Base-by-base conservation (phyloP, 2,797 vertebrate genomes). In the Meriones psammophilus region DNA sequence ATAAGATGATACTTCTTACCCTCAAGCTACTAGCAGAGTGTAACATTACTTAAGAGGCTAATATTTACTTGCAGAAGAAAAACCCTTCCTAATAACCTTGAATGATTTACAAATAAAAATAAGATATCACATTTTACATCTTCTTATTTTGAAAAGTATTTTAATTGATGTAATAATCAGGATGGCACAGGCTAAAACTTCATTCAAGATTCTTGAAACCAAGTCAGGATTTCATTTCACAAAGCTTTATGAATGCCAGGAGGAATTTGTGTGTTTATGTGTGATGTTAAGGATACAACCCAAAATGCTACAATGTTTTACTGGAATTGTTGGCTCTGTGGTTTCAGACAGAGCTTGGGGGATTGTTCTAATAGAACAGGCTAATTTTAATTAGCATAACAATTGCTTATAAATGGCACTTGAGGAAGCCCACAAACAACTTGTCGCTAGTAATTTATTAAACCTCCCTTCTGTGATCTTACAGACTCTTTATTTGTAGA, bases 311-410 rank as follows among this genome's bases (percentile, higher is more conserved):
- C 76, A 92, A 74, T 64, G 79, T 54, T 95, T 94, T 89, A 89
- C 94, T 95, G 79, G 66, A 88, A 95, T 46, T 87, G 64, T 94
- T 92, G 88, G 20, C 64, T 92, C 68, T 85, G 33, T 83, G 46
- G 58, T 89, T 91, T 91, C 73, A 94, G 95, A 73, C 50, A 94
- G 91, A 66, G 46, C 89, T 96, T 90, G 36, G 76, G 76, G 36
- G 12, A 77, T 80, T 92, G 39, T 95, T 96, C 87, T 83, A 96
- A 95, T 84, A 95, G 64, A 30, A 79, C 92, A 96, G 87, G 24
- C 79, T 89, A 89, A 93, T 92, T 96, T 96, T 96, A 96, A 95
- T 96, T 97, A 95, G 28, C 83, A 84, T 58, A 93, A 46, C 74
- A 93, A 62, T 88, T 96, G 50, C 93, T 96, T 88, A 26, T 86